These are phyloP conservation scores for Phymatocera aterrima DNA, from an alignment of 2,888 invertebrate species.

Conservation along the genomic window DNA sequence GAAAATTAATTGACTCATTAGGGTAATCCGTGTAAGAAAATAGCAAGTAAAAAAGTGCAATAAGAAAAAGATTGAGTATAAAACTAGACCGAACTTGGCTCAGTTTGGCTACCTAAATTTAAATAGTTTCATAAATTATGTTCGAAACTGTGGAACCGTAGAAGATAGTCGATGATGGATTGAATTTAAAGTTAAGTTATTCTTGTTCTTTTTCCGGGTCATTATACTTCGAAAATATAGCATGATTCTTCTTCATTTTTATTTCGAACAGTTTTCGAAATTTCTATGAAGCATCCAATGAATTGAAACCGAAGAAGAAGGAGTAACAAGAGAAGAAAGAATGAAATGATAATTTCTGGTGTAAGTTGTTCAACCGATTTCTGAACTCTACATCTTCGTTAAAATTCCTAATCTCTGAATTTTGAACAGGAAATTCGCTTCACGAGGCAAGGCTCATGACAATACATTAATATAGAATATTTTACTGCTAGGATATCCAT, in stretches of 20 bases:
- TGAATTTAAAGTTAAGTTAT: background rate
- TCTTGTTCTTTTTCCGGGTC: no score
- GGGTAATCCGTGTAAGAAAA: background rate
- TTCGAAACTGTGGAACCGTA: background rate
- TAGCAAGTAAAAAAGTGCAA: background rate
- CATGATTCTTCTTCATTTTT: background rate
- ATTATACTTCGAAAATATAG: background rate
- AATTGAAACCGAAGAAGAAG: background rate
- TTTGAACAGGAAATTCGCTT: no score
- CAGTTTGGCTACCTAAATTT: background rate
- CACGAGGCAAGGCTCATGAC: no score
- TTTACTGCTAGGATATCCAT: background rate
- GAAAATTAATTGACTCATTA: constrained; percentile 34
- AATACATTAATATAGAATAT: no score
- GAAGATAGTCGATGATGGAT: background rate
- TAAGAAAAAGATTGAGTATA: background rate
- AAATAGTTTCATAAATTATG: background rate
- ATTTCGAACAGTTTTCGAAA: background rate
- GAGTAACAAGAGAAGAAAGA: no score
- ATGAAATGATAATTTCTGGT: no score
- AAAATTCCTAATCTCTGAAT: no score
- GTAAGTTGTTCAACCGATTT: no score
- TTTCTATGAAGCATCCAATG: no score
- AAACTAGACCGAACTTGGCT: constrained; percentile 5
- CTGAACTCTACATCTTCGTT: no score